Percentiles rank a stretch among this genome's conserved stretches.
These are phyloP conservation scores for Zaprionus lineosus DNA, from an alignment of 2,888 invertebrate species.

Conservation along the genomic window DNA sequence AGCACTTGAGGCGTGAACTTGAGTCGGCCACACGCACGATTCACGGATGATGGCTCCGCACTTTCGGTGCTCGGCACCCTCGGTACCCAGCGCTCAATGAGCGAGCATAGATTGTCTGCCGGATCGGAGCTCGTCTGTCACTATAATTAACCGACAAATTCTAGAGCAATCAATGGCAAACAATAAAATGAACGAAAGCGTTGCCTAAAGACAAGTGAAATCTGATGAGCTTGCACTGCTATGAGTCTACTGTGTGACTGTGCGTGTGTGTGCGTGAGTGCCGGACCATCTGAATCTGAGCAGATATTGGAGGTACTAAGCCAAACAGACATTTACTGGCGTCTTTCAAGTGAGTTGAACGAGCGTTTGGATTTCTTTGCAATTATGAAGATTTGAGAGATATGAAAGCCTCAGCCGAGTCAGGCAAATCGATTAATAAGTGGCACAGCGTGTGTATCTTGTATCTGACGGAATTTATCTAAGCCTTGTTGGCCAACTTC, in stretches of 20 bases:
- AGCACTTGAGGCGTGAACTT: constrained; percentile 55
- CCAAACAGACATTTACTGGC: constrained; percentile 37
- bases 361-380: constrained; percentile 15
- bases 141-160: constrained; percentile 65
- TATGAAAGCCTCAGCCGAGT: constrained; percentile 28
- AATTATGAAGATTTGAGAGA: constrained; percentile 36
- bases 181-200: constrained; percentile 34
- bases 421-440: constrained; percentile 69
- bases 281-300: constrained; percentile 29
- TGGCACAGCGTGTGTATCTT: constrained; percentile 61
- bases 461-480: constrained; percentile 10
- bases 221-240: constrained; percentile 60
- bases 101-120: constrained; percentile 27
- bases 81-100: constrained; percentile 42
- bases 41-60: constrained; percentile 7
- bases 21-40: constrained; percentile 61
- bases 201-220: constrained; percentile 70
- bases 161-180: constrained; percentile 68
- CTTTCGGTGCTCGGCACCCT: constrained; percentile 1
- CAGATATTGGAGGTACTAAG: too few relatives aligned
- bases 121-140: constrained; percentile 22
- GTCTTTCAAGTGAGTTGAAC: constrained; percentile 32
- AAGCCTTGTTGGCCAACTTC: constrained; percentile 19
- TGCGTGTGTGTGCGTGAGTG: constrained; percentile 4
- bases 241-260: constrained; percentile 38